A percentile compares a stretch with the other conserved stretches of the same genome.
phyloP scores from a whole-genome alignment of 2,797 vertebrate genomes.

The Botia kubotai region DNA sequence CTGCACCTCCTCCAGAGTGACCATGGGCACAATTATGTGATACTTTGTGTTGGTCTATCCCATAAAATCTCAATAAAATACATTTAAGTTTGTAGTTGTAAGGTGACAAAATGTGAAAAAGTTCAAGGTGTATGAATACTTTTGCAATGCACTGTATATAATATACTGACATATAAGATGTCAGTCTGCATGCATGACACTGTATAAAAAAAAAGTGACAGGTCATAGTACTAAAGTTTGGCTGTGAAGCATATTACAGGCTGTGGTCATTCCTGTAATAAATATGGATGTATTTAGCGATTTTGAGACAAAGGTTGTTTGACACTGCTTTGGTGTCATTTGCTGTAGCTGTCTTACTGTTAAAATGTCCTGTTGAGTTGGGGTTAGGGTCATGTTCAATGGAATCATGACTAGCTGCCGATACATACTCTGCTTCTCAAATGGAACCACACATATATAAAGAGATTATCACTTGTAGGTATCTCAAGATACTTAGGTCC shows the following conservation, averaged over 20 bases:
- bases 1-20: too few species aligned
- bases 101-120: too few species aligned
- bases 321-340: slow-evolving; percentile 24
- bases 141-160: too few species aligned
- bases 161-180: not conserved
- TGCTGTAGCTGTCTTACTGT: not conserved
- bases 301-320: slow-evolving; percentile 3
- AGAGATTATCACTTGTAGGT: not conserved
- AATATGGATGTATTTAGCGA: slow-evolving; percentile 11
- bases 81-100: too few species aligned
- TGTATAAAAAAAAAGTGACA: slow-evolving; percentile 4
- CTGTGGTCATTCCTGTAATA: slow-evolving; percentile 21
- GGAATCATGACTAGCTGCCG: not conserved
- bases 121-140: too few species aligned
- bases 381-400: not conserved
- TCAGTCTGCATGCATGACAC: not conserved
- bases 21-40: too few species aligned
- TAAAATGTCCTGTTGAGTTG: not conserved
- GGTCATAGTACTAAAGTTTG: not conserved
- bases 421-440: not conserved
- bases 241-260: not conserved
- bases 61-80: too few species aligned
- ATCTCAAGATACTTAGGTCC: slow-evolving; percentile 26
- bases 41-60: too few species aligned
- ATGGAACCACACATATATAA: not conserved